A percentile compares a stretch with the other conserved stretches of the same genome.
Evolutionary conservation across 2,113 vertebrate species (phyloP).

Genomic region (Panurus biarmicus): DNA sequence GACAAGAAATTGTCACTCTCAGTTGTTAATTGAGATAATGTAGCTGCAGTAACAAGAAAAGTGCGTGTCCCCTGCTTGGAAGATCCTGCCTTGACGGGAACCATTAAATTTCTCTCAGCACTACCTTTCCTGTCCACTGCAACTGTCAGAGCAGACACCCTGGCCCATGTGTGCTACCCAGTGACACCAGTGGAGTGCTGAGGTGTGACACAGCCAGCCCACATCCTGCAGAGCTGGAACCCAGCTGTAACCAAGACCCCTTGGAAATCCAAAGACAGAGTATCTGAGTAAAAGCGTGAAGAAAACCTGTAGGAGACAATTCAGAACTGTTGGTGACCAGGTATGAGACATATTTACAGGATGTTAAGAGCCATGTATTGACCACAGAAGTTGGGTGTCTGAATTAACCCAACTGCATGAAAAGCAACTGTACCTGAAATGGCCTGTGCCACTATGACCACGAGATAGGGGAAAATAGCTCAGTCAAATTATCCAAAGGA

Average conservation of each 20-base stretch:
- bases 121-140: not conserved
- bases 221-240: not conserved
- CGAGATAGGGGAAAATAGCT: not conserved
- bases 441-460: not conserved
- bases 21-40: no score
- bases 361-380: not conserved
- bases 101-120: not conserved
- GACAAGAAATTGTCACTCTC: not conserved
- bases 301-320: not conserved
- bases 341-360: not conserved
- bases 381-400: not conserved
- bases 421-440: not conserved
- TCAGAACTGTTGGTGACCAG: not conserved
- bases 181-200: not conserved
- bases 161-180: fast-evolving
- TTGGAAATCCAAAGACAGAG: not conserved
- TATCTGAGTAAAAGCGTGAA: not conserved
- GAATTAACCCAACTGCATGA: not conserved
- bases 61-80: not conserved
- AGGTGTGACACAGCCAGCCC: not conserved
- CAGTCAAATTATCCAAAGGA: not conserved
- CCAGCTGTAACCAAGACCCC: not conserved
- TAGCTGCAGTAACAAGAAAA: not conserved
- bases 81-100: not conserved
- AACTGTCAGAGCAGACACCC: not conserved